A percentile compares a stretch with the other conserved stretches of the same genome.
phyloP scores from a whole-genome alignment of 1,140 invertebrate species.

The Myzus persicae region DNA sequence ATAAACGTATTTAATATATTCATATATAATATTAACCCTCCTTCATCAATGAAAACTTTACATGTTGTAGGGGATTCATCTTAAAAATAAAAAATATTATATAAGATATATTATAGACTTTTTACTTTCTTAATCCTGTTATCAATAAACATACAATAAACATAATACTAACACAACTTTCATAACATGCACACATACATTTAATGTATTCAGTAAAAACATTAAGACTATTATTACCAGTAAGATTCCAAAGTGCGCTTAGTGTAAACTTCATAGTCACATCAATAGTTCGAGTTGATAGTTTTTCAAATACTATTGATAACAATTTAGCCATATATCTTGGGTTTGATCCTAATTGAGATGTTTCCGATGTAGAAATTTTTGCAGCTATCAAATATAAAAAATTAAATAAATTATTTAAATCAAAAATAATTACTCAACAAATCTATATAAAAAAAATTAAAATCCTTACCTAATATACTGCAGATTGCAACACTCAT shows the following conservation, averaged over 20 bases:
- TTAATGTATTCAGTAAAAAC: background rate
- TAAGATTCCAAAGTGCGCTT: constrained; percentile 85
- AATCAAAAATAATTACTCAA: background rate
- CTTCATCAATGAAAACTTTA: constrained; percentile 75
- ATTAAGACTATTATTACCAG: constrained; percentile 66
- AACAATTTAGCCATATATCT: constrained; percentile 80
- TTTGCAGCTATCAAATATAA: constrained; percentile 67
- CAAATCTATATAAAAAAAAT: background rate
- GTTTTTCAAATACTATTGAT: constrained; percentile 73
- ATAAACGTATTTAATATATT: constrained; percentile 73
- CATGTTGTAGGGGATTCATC: constrained; percentile 80
- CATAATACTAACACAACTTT: background rate
- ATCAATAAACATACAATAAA: too few species aligned
- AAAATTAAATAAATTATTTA: background rate
- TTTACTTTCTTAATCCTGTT: background rate
- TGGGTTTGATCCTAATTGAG: constrained; percentile 74
- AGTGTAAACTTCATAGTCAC: constrained; percentile 84
- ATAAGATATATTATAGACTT: background rate
- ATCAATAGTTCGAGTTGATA: constrained; percentile 71
- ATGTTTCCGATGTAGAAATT: constrained; percentile 79
- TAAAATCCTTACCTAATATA: constrained; percentile 67
- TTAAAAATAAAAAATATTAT: constrained; percentile 60
- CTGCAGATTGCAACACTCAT: constrained; percentile 87
- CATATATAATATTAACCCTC: constrained; percentile 76
- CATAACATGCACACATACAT: background rate